Conservation (phyloP, 64 coral and sea anemone species). For the Porites australiensis region DNA sequence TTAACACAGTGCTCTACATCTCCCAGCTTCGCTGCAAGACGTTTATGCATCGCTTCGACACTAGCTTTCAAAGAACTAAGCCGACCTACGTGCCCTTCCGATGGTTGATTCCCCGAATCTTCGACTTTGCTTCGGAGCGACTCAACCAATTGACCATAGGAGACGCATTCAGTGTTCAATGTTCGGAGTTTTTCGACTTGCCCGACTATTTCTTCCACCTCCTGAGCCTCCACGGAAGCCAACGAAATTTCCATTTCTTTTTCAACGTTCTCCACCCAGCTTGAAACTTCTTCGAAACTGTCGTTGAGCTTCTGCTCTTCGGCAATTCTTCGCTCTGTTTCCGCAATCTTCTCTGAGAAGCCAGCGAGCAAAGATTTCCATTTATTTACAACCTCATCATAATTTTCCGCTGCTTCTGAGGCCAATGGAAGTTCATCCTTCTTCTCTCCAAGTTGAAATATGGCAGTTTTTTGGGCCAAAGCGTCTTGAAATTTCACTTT, state of each 20-base stretch:
- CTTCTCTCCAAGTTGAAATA: constrained; percentile 59
- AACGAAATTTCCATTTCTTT: constrained; percentile 54
- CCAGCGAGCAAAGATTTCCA: constrained; percentile 64
- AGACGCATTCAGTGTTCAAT: constrained; percentile 66
- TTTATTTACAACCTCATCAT: constrained; percentile 57
- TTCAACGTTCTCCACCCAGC: constrained; percentile 71
- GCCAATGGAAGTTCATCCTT: constrained; percentile 35
- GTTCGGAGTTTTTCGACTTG: constrained; percentile 59
- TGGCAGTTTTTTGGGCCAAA: constrained; percentile 12
- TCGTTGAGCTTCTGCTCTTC: constrained; percentile 62
- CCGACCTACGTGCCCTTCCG: constrained; percentile 30
- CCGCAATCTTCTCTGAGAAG: constrained; percentile 52
- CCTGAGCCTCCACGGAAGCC: constrained; percentile 41
- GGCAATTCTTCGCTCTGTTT: constrained; percentile 50
- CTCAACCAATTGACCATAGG: constrained; percentile 66
- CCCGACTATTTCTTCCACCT: constrained; percentile 62
- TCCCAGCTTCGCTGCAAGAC: constrained; percentile 30
- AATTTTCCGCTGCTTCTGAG: constrained; percentile 30
- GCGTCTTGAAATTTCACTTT: constrained; percentile 54
- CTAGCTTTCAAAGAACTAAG: constrained; percentile 61
- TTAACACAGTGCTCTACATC: constrained; percentile 20
- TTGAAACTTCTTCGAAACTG: constrained; percentile 62
- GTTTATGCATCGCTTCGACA: constrained; percentile 40
- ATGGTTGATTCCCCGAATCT: constrained; percentile 28
- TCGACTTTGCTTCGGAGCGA: constrained; percentile 63